Conservation (phyloP, 2,113 vertebrate species). For the Cryptotis parvus region DNA sequence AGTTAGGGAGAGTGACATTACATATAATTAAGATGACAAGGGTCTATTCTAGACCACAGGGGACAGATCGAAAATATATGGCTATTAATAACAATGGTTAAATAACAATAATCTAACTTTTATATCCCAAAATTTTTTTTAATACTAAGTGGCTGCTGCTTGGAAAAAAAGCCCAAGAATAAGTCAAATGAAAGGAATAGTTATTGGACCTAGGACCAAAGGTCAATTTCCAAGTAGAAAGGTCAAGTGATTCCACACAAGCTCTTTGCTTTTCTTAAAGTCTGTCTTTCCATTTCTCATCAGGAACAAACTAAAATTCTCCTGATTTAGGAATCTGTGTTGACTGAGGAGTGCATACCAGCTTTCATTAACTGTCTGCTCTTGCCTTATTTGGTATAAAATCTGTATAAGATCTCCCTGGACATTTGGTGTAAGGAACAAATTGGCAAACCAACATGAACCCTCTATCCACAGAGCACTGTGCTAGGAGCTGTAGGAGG, state of each 20-base stretch:
- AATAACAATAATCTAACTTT: constrained; percentile 57
- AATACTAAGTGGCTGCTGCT: not conserved
- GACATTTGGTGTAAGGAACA: not conserved
- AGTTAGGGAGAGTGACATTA: constrained; percentile 62
- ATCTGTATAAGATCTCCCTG: not conserved
- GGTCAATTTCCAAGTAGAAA: not conserved
- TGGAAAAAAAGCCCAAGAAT: not conserved
- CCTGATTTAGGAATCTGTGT: not conserved
- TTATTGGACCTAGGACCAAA: not conserved
- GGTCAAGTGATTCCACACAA: too few relatives aligned
- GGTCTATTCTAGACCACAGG: constrained; percentile 55
- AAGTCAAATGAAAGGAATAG: not conserved
- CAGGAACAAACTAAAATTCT: not conserved
- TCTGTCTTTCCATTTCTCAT: not conserved
- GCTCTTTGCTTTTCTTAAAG: not conserved
- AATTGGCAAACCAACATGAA: not conserved
- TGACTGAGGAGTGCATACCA: not conserved
- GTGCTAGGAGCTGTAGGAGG: not conserved
- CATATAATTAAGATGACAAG: constrained; percentile 70
- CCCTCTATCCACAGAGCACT: not conserved
- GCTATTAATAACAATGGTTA: constrained; percentile 55
- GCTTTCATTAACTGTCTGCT: not conserved
- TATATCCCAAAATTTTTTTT: not conserved
- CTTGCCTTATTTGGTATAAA: constrained; percentile 19
- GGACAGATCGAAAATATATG: constrained; percentile 54